Percentiles rank a stretch among this genome's conserved stretches.
phyloP scores from a whole-genome alignment of 2,888 invertebrate species.

The Athetis lepigone region DNA sequence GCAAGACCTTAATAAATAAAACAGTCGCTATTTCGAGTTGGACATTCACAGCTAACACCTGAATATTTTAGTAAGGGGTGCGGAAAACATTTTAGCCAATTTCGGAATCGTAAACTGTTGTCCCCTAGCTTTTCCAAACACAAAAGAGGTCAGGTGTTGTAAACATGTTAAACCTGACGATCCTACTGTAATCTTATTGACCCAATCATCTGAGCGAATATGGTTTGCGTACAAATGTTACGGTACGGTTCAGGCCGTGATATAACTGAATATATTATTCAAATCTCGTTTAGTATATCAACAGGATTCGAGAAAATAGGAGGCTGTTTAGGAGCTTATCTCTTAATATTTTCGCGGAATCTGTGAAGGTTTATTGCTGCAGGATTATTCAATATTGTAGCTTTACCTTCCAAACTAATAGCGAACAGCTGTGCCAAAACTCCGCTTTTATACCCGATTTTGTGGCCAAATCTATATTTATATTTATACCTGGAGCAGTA shows the following conservation, averaged over 20 bases:
- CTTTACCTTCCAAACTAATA: constrained; percentile 18
- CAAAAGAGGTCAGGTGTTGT: constrained; percentile 37
- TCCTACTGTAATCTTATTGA: constrained; percentile 39
- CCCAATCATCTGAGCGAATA: constrained; percentile 45
- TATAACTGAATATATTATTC: constrained; percentile 43
- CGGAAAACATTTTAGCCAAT: constrained; percentile 18
- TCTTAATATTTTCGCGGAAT: constrained; percentile 17
- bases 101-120: constrained; percentile 11
- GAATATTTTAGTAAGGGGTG: constrained; percentile 20
- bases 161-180: constrained; percentile 32
- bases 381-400: constrained; percentile 31
- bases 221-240: constrained; percentile 32
- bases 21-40: constrained; percentile 18
- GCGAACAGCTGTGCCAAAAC: constrained; percentile 36
- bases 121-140: constrained; percentile 22
- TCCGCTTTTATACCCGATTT: constrained; percentile 27
- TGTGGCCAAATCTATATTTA: constrained; percentile 19
- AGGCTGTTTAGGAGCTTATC: constrained; percentile 20
- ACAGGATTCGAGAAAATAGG: constrained; percentile 25
- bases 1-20: constrained; percentile 42
- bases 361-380: constrained; percentile 13
- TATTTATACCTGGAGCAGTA: constrained; percentile 35
- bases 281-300: constrained; percentile 34
- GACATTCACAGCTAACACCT: constrained; percentile 15
- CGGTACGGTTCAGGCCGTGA: constrained; percentile 18